A percentile compares a stretch with the other conserved stretches of the same genome.
Conservation (phyloP, 2,113 vertebrate genomes). For the Danio rerio region DNA sequence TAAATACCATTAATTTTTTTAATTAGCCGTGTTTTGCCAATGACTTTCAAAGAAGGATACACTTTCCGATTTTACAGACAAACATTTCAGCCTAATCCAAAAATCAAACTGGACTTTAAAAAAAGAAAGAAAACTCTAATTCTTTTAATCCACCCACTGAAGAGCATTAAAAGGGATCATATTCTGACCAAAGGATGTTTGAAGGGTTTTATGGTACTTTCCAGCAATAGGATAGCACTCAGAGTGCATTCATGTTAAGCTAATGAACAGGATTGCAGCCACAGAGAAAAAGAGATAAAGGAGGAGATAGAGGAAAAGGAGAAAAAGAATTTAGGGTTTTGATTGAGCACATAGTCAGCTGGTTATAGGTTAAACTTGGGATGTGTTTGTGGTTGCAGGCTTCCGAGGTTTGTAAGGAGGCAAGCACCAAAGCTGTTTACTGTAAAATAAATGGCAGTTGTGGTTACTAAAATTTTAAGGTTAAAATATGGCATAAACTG, state of each 20-base stretch:
- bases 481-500: too few relatives aligned
- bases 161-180: constrained; percentile 9
- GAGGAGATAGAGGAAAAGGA: constrained; percentile 58
- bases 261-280: not conserved
- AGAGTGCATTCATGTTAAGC: constrained; percentile 7
- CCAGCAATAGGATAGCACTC: constrained; percentile 19
- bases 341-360: constrained; percentile 67
- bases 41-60: constrained; percentile 8
- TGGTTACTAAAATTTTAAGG: too few relatives aligned
- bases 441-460: too few relatives aligned
- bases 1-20: not conserved
- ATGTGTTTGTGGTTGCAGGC: too few relatives aligned
- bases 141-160: not conserved
- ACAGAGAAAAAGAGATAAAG: constrained; percentile 1
- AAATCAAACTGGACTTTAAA: not conserved
- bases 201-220: constrained; percentile 25
- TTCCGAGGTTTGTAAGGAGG: too few relatives aligned
- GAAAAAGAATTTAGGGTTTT: constrained; percentile 60
- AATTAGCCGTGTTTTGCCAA: not conserved
- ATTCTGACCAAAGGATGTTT: constrained; percentile 21
- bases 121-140: not conserved
- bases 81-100: constrained; percentile 6
- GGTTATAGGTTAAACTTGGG: not conserved
- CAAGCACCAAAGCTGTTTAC: too few relatives aligned
- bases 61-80: not conserved